Evolutionary conservation across 2,113 vertebrate species (phyloP), one percentile per base, ranked within the genome.

Genomic region (Elachura formosa): DNA sequence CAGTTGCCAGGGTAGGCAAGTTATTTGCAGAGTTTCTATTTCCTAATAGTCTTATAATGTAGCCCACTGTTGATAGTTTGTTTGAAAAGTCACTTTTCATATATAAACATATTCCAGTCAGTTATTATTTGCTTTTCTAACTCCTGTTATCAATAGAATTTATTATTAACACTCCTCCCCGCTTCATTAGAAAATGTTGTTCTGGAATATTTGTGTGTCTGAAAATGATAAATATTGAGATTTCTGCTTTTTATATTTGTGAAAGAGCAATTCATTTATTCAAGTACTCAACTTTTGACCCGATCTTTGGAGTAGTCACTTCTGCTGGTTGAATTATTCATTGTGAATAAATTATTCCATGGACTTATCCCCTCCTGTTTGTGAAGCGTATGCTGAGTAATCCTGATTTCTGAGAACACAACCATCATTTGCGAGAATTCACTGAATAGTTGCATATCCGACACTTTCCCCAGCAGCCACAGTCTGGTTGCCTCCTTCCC

Each of bases 191-290:
- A 92, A 96, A 96, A 96, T 95, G 94, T 95, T 97, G 95, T 87
- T 91, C 94, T 96, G 83, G 90, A 95, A 91, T 95, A 96, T 55
- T 90, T 97, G 71, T 87, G 84, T 87, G 93, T 90, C 92, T 97
- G 87, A 88, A 94, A 93, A 96, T 79, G 94, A 97, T 96, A 96
- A 96, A 96, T 96, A 97, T 96, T 97, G 95, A 94, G 82, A 95
- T 94, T 96, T 91, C 89, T 89, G 82, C 68, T 94, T 92, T 93
- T 94, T 90, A 89, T 63, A 83, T 93, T 96, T 91, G 94, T 94
- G 92, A 96, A 97, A 97, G 96, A 87, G 95, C 95, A 96, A 96
- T 95, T 97, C 94, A 96, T 97, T 96, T 97, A 95, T 96, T 94
- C 94, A 96, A 94, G 33, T 26, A 75, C 91, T 97, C 96, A 97